phyloP scores from a whole-genome alignment of 2,888 invertebrate species.

The Ormyrus pomaceus region DNA sequence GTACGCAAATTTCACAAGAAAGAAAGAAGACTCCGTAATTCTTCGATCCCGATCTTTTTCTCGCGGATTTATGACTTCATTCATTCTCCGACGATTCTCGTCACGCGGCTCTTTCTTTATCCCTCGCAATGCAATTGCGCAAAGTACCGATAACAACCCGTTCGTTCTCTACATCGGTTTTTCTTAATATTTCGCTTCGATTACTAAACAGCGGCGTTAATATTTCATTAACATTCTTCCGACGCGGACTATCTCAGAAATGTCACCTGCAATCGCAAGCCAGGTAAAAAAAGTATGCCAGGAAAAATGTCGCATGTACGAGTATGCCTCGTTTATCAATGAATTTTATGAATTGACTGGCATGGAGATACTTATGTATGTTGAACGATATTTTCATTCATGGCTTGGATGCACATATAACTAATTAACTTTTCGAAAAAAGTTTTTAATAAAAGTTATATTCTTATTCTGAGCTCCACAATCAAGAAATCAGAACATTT shows the following conservation, averaged over 20 bases:
- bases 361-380: too few species aligned
- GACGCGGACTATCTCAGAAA: constrained; percentile 3
- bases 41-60: too few species aligned
- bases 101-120: constrained; percentile 33
- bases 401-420: too few species aligned
- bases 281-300: too few species aligned
- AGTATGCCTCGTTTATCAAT: too few species aligned
- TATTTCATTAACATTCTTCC: constrained; percentile 53
- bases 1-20: constrained; percentile 41
- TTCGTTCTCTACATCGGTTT: constrained; percentile 24
- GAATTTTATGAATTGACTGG: too few species aligned
- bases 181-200: constrained; percentile 24
- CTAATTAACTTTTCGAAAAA: too few species aligned
- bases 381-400: too few species aligned
- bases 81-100: constrained; percentile 44
- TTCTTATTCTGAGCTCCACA: too few species aligned
- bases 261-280: not conserved
- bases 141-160: constrained; percentile 27
- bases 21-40: not conserved
- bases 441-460: too few species aligned
- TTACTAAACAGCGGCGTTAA: constrained; percentile 50
- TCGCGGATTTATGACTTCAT: constrained; percentile 54
- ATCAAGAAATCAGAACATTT: too few species aligned
- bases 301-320: too few species aligned
- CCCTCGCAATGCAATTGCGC: constrained; percentile 28